A percentile compares a stretch with the other conserved stretches of the same genome.
These are phyloP conservation scores for Arvicola amphibius DNA, from an alignment of 2,797 vertebrate species.

Conservation along the genomic window DNA sequence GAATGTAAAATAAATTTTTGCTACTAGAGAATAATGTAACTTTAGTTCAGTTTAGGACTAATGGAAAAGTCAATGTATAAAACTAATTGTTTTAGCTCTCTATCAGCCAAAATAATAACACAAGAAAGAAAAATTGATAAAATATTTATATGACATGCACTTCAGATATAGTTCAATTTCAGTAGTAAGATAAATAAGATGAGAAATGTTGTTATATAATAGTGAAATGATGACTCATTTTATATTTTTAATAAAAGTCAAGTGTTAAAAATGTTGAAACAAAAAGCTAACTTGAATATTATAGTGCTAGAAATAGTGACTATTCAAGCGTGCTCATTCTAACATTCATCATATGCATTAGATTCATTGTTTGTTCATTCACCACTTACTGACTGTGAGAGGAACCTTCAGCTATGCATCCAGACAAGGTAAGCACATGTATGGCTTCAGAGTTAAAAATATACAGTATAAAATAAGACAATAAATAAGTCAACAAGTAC, in stretches of 20 bases:
- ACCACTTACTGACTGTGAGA: neutral
- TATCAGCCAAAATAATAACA: conserved; percentile 55
- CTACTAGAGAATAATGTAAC: neutral
- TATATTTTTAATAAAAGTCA: conserved; percentile 76
- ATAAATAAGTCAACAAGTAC: neutral
- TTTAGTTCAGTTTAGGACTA: conserved; percentile 52
- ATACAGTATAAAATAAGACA: neutral
- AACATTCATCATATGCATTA: neutral
- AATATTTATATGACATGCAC: conserved; percentile 78
- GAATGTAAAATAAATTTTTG: neutral
- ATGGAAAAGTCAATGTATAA: conserved; percentile 64
- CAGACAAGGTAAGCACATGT: neutral
- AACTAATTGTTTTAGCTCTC: conserved; percentile 65
- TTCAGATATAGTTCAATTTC: conserved; percentile 80
- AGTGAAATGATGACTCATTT: conserved; percentile 73
- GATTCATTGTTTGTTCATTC: neutral
- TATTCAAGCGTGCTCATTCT: neutral
- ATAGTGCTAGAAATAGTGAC: neutral
- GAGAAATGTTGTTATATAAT: conserved; percentile 64
- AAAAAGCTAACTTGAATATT: neutral
- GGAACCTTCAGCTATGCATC: neutral
- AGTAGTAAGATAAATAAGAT: conserved; percentile 62
- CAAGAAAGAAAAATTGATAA: conserved; percentile 76
- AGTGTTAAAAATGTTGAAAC: conserved; percentile 60
- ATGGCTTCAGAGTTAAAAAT: neutral